A percentile compares a stretch with the other conserved stretches of the same genome.
Evolutionary conservation across 2,797 vertebrate species (phyloP).

Genomic region (Sylvilagus floridanus): DNA sequence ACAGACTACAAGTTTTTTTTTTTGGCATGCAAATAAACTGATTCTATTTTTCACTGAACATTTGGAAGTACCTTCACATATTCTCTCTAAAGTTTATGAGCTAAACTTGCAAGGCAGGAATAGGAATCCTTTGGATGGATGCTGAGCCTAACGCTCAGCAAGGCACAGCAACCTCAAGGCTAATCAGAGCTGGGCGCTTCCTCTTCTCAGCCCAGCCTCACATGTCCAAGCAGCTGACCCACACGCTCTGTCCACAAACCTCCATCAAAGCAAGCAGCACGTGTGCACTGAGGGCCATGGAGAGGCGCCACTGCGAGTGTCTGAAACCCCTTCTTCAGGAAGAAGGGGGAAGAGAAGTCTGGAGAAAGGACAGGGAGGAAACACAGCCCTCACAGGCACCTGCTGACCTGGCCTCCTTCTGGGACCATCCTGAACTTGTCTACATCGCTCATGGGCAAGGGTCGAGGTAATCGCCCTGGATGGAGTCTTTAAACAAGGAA

Average conservation of each 20-base stretch:
- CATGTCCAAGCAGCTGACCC: rapidly evolving
- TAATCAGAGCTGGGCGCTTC: rapidly evolving
- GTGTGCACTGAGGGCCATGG: rapidly evolving
- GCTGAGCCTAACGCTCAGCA: too few relatives aligned
- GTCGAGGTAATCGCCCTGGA: neutral
- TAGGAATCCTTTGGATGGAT: neutral
- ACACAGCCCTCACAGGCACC: neutral
- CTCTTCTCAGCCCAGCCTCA: neutral
- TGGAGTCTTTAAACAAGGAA: neutral
- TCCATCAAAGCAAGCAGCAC: rapidly evolving
- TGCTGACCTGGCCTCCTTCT: constrained; percentile 17
- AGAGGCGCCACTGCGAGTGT: neutral
- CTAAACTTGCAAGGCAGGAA: too few relatives aligned
- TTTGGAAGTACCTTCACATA: too few relatives aligned
- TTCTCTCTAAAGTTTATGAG: neutral
- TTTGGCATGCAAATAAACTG: too few relatives aligned
- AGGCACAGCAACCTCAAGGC: neutral
- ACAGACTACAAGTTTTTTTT: too few relatives aligned
- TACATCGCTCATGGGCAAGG: constrained; percentile 5
- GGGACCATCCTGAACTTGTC: constrained; percentile 60
- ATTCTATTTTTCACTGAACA: too few relatives aligned
- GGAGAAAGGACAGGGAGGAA: constrained; percentile 23
- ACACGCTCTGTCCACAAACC: neutral
- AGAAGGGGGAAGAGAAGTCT: neutral
- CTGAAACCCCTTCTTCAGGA: neutral